Evolutionary conservation across 2,113 vertebrate species (phyloP), one percentile per base, ranked within the genome.

Genomic region (Halcyon senegalensis): DNA sequence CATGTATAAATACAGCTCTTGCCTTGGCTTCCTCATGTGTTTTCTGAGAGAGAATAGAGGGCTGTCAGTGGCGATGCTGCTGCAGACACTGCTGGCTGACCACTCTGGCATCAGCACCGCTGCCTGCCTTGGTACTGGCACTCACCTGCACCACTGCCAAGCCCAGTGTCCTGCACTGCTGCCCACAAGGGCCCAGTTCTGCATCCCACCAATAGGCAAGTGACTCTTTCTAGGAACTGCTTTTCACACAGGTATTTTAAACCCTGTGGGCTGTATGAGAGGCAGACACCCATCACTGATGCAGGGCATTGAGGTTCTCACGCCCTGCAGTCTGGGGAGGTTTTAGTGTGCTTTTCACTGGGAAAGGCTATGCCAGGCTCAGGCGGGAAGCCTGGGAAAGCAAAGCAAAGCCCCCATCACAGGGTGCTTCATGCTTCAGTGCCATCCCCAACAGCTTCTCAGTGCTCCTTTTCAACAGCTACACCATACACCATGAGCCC

Each of bases 241-340:
- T 56, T 46, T 56, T 60, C 46, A 43, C 43, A 60, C 20, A n/a
- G 60, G 1, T 18, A 10, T 10, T 50, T 46, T 48, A 82, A 16
- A 18, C 12, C 69, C 75, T 7, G 10, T 41, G 62, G 46, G 12
- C 16, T 11, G 9, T 13, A 7, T 5, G 18, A 19, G 6, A 35
- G 64, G 70, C 46, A 25, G 41, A 14, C 5, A 2, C 30, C 31
- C 58, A 4, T 35, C 41, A 2, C 51, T 15, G 37, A 5, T 2
- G 19, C 12, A 13, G 43, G 27, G 24, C 0, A 0, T 2, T 14
- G 8, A 70, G 35, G 3, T 1, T 70, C 53, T 59, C 8, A 0
- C 0, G 0, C 17, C 31, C 21, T 2, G 1, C 31, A 7, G 23
- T 5, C 21, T 20, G 9, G 41, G 35, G 16, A 51, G 7, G 5